These are phyloP conservation scores for Leptodactylus fallax DNA, from an alignment of 2,797 vertebrate species.

Conservation along the genomic window DNA sequence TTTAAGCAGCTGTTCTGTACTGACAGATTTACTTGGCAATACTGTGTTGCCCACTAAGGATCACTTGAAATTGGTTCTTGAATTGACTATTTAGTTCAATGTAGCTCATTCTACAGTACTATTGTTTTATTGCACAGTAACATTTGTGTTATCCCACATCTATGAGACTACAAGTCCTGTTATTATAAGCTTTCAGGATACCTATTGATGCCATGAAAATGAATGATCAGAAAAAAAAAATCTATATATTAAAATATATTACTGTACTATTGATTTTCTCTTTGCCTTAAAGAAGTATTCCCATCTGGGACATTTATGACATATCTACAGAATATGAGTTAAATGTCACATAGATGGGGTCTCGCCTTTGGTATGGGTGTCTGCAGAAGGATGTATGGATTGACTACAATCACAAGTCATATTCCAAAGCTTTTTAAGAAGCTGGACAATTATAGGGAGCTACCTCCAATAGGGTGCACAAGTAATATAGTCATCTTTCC, in stretches of 20 bases:
- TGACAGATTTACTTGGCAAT: neutral
- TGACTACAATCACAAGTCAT: too few species aligned
- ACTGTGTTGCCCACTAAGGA: neutral
- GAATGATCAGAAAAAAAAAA: neutral
- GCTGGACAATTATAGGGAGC: too few species aligned
- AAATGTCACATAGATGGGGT: too few species aligned
- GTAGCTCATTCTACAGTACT: neutral
- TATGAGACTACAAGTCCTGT: neutral
- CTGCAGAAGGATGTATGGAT: too few species aligned
- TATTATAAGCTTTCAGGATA: neutral
- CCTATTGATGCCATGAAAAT: neutral
- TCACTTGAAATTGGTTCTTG: conserved; percentile 5
- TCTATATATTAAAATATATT: neutral
- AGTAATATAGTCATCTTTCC: too few species aligned
- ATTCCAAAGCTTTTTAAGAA: too few species aligned
- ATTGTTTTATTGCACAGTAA: neutral
- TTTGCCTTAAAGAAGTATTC: too few species aligned
- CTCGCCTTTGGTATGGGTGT: too few species aligned
- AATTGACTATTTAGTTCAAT: neutral
- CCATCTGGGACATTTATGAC: too few species aligned
- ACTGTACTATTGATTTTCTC: too few species aligned
- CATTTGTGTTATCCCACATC: neutral
- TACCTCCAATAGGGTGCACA: too few species aligned
- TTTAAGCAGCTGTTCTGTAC: neutral
- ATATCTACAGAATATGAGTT: too few species aligned